Conservation (phyloP, 1,140 invertebrate genomes). For the Caenorhabditis remanei region DNA sequence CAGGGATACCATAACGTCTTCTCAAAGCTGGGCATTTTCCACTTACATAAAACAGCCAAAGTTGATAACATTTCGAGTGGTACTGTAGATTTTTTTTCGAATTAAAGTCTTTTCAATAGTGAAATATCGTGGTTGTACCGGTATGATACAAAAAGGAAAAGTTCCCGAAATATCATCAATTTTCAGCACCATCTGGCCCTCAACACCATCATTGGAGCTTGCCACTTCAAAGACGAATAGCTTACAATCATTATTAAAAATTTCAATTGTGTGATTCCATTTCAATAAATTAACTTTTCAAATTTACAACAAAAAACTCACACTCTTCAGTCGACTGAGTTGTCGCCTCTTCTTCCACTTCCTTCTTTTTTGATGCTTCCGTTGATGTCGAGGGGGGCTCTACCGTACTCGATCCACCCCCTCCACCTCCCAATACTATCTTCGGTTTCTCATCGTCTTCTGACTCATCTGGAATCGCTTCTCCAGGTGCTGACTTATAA, state of each 20-base stretch:
- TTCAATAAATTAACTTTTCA: background rate
- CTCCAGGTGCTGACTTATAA: slow-evolving; percentile 11
- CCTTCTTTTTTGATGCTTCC: background rate
- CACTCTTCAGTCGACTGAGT: slow-evolving; percentile 30
- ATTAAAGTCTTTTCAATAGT: no score
- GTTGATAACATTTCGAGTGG: no score
- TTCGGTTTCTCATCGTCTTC: background rate
- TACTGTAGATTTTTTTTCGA: no score
- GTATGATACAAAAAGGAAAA: background rate
- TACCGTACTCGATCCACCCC: background rate
- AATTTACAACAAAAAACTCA: background rate
- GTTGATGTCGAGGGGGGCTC: background rate
- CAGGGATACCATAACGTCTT: no score
- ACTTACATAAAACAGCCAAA: no score
- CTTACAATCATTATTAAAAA: background rate
- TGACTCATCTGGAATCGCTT: slow-evolving; percentile 20
- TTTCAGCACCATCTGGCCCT: slow-evolving; percentile 19
- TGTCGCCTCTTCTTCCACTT: slow-evolving; percentile 33
- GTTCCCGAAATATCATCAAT: background rate
- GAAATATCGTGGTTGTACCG: no score
- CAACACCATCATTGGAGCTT: slow-evolving; percentile 22
- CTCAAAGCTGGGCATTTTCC: no score
- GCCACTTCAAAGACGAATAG: background rate
- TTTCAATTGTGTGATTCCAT: background rate
- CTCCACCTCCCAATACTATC: background rate